Percentiles rank a stretch among this genome's conserved stretches.
phyloP scores from a whole-genome alignment of 2,888 invertebrate species.

The Catocala sponsa region DNA sequence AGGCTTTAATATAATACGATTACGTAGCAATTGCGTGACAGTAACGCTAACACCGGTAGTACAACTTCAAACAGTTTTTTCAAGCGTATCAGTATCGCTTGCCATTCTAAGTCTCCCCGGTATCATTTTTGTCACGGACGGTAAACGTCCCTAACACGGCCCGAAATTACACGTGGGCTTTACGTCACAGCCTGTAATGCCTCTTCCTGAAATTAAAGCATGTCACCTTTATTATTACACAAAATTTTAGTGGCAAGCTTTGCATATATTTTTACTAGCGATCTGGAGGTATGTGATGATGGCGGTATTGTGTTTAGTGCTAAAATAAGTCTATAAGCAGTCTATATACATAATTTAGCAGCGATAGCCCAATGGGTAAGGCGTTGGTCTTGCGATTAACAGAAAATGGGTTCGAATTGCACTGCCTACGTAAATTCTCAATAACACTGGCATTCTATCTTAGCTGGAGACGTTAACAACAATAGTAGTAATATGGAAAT shows the following conservation, averaged over 20 bases:
- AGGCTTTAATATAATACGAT: neutral
- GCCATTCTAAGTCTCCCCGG: conserved; percentile 25
- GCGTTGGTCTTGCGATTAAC: too few relatives aligned
- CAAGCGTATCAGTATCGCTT: conserved; percentile 6
- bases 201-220: conserved; percentile 39
- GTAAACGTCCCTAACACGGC: conserved; percentile 38
- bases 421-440: too few relatives aligned
- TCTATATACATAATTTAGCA: too few relatives aligned
- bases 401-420: too few relatives aligned
- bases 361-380: too few relatives aligned
- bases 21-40: neutral
- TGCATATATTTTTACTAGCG: conserved; percentile 8
- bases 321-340: too few relatives aligned
- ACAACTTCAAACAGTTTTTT: conserved; percentile 1
- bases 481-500: too few relatives aligned
- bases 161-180: conserved; percentile 44
- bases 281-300: neutral
- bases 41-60: neutral
- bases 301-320: conserved; percentile 2
- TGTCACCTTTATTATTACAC: conserved; percentile 34
- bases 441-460: too few relatives aligned
- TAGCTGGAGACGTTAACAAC: too few relatives aligned
- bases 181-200: conserved; percentile 25
- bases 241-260: conserved; percentile 20
- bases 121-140: conserved; percentile 44